A percentile compares a stretch with the other conserved stretches of the same genome.
These are phyloP conservation scores for Leiothrix lutea DNA, from an alignment of 2,113 vertebrate genomes.

Conservation along the genomic window DNA sequence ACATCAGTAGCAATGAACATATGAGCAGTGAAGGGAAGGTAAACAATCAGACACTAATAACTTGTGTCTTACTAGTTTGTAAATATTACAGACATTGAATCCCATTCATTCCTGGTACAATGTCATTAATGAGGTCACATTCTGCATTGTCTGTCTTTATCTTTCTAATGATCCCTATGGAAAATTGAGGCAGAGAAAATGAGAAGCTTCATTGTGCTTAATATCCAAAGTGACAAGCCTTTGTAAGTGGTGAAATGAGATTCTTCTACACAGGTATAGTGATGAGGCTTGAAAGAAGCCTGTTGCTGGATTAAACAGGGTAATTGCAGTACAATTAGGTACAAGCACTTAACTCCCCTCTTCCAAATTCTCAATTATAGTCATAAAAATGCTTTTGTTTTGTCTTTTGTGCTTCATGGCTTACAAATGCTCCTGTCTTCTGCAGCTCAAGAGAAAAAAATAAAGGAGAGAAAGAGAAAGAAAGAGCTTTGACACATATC, in stretches of 20 bases:
- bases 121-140: conserved; percentile 18
- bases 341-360: conserved; percentile 47
- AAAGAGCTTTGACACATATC: conserved; percentile 52
- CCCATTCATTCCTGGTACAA: conserved; percentile 21
- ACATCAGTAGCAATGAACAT: not conserved
- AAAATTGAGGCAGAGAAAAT: conserved; percentile 41
- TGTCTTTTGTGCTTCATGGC: conserved; percentile 46
- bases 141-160: conserved; percentile 31
- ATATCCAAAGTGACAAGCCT: conserved; percentile 51
- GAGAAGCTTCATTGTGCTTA: conserved; percentile 32
- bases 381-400: conserved; percentile 65
- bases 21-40: not conserved
- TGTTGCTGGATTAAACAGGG: conserved; percentile 58
- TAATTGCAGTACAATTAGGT: conserved; percentile 56
- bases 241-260: conserved; percentile 27
- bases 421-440: conserved; percentile 58
- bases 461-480: not conserved
- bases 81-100: conserved; percentile 44
- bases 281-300: conserved; percentile 50
- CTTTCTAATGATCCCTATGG: conserved; percentile 22
- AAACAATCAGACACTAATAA: conserved; percentile 45
- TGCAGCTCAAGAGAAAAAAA: not conserved
- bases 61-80: conserved; percentile 26
- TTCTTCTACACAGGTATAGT: conserved; percentile 26
- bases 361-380: conserved; percentile 59